phyloP scores from a whole-genome alignment of 2,888 invertebrate genomes.

The Drosophila anomelani region DNA sequence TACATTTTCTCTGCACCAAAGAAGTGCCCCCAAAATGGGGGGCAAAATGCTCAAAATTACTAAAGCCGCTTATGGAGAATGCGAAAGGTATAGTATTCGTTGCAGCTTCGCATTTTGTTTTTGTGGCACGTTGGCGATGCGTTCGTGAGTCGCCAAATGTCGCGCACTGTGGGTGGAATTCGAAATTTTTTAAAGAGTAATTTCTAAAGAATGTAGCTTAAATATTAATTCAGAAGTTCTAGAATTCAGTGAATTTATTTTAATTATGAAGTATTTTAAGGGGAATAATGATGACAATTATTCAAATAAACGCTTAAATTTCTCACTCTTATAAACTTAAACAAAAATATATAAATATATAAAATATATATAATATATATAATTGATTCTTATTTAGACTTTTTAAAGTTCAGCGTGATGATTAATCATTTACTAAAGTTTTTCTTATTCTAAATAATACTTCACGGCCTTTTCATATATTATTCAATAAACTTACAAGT shows the following conservation, averaged over 20 bases:
- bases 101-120: slow-evolving; percentile 31
- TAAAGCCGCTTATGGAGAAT: slow-evolving; percentile 74
- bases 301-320: no score
- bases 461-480: slow-evolving; percentile 6
- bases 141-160: slow-evolving; percentile 29
- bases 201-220: neutral
- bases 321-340: no score
- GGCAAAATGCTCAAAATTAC: slow-evolving; percentile 71
- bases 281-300: no score
- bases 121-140: slow-evolving; percentile 38
- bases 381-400: no score
- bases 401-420: neutral
- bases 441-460: neutral
- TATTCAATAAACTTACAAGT: slow-evolving; percentile 38
- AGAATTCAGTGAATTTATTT: no score
- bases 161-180: slow-evolving; percentile 3
- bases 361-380: no score
- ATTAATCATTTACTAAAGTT: slow-evolving; percentile 5
- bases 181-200: neutral
- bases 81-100: slow-evolving; percentile 30
- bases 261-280: no score
- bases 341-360: no score
- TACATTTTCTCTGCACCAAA: slow-evolving; percentile 36
- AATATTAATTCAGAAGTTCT: neutral
- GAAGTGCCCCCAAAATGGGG: slow-evolving; percentile 32